Base-by-base conservation (phyloP, 2,888 invertebrate genomes). In the Cinara cedri region DNA sequence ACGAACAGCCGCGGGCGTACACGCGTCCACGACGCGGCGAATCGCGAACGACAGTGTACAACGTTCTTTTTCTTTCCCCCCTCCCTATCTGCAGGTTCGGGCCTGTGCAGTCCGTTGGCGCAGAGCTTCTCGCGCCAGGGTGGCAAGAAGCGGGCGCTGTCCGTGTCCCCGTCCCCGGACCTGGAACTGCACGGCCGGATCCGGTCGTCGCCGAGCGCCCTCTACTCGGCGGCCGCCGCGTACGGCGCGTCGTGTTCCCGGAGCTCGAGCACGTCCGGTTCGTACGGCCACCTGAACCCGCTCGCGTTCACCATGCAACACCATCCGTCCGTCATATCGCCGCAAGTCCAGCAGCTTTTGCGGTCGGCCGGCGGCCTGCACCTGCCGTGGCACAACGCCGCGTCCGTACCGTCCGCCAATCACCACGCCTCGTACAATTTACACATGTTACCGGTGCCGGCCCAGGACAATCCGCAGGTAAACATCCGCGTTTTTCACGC, bases 161-260 rank as follows among this genome's bases (percentile, higher is more conserved):
- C 97, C 81, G 95, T 95, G 85, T 97, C 97, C 16, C 95, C 94
- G 0, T 97, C 97, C 86, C 96, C 97, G 0, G 97, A 97, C 83
- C 93, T 97, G 83, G 97, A 98, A 87, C 91, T 98, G 85, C 96
- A 96, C 85, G 96, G 96, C 76, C 93, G 98, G 89, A 97, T 98
- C 83, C 90, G 97, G 81, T 96, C 96, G 83, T 97, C 97, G 9
- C 97, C 97, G 8, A 95, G 95, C 83, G 96, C 96, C 34, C 85
- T 89, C 55, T 83, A 82, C 60, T 89, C 89, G n/a, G 87, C 98
- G 83, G 94, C 91, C 13, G 91, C 92, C 68, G 78, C 78, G 57
- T 78, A 78, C 42, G 89, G 92, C 83, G 91, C 92, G 83, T 92
- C 92, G 85, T 92, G 95, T 21, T 95, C 95, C 0, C 88, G 96